Conservation (phyloP, 2,888 invertebrate genomes). For the Bugula neritina region DNA sequence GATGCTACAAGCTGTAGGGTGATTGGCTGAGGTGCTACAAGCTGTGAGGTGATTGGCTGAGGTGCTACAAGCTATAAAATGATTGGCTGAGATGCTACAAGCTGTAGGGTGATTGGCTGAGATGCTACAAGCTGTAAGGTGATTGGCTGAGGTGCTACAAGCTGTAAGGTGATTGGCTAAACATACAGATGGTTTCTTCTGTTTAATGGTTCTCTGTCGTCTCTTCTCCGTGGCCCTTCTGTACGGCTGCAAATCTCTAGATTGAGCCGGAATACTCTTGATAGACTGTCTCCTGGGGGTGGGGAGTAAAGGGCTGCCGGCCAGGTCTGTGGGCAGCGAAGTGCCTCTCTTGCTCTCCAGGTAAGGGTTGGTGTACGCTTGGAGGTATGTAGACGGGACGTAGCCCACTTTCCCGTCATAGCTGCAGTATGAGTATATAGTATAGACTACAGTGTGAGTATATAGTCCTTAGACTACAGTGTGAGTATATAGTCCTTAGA, state of each 20-base stretch:
- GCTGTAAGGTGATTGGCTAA: too few species aligned
- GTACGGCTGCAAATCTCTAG: constrained; percentile 23
- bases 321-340: background rate
- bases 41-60: too few species aligned
- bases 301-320: constrained; percentile 3
- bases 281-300: constrained; percentile 9
- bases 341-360: background rate
- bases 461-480: background rate
- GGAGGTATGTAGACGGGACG: constrained; percentile 24
- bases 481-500: background rate
- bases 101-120: too few species aligned
- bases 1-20: too few species aligned
- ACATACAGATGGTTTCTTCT: constrained; percentile 2
- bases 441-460: background rate
- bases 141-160: too few species aligned
- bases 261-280: background rate
- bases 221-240: constrained; percentile 22
- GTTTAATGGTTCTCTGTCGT: constrained; percentile 9
- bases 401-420: constrained; percentile 18
- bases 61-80: too few species aligned
- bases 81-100: too few species aligned
- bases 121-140: too few species aligned
- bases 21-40: too few species aligned
- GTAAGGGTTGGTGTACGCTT: constrained; percentile 22
- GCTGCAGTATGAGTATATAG: background rate